Percentiles rank a stretch among this genome's conserved stretches.
Conservation (phyloP, 2,888 invertebrate genomes). For the Sepiola atlantica region DNA sequence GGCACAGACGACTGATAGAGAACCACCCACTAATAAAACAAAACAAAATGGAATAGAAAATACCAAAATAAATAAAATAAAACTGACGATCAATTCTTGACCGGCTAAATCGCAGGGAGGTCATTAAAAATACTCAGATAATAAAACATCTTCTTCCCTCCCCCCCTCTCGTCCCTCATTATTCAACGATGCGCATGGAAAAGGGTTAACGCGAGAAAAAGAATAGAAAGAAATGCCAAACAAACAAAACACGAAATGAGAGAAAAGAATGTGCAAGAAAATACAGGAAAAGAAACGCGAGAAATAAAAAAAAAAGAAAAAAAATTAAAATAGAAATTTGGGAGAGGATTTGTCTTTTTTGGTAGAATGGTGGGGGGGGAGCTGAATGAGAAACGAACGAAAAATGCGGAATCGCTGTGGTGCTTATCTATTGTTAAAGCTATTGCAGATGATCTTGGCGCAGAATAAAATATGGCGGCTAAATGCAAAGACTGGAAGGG, state of each 20-base stretch:
- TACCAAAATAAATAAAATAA: not conserved
- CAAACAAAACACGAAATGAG: not conserved
- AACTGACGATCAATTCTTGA: not conserved
- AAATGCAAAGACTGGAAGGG: not conserved
- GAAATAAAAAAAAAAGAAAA: not conserved
- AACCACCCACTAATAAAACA: not conserved
- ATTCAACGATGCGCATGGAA: not conserved
- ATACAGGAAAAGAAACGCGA: not conserved
- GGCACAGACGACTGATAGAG: slow-evolving; percentile 32
- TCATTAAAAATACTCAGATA: not conserved
- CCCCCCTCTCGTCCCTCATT: not conserved
- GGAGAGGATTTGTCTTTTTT: not conserved
- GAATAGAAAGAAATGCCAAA: not conserved
- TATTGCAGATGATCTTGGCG: not conserved
- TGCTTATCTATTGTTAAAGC: not conserved
- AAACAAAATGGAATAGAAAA: not conserved
- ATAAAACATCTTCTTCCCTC: not conserved
- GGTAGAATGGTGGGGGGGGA: not conserved
- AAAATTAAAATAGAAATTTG: not conserved
- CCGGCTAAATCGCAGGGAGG: not conserved
- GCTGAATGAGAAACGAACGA: slow-evolving; percentile 18
- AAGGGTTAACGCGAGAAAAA: not conserved
- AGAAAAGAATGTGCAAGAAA: not conserved
- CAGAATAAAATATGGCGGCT: not conserved
- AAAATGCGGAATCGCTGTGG: not conserved